These are phyloP conservation scores for Girardia tigrina DNA, from an alignment of 2,888 invertebrate species.

Conservation along the genomic window DNA sequence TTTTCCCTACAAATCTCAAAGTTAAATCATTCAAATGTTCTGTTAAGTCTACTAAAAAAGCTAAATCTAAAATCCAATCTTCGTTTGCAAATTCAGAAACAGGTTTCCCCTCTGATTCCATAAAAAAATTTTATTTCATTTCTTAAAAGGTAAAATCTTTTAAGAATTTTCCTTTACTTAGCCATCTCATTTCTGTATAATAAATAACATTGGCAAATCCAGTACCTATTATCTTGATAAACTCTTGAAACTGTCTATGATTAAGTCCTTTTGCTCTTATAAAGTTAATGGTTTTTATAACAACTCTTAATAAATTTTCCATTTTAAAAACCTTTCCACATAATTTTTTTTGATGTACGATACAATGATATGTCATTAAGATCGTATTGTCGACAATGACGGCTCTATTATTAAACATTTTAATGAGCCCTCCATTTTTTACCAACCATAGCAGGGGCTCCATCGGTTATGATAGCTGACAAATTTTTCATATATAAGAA, in stretches of 20 bases:
- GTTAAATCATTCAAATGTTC: neutral
- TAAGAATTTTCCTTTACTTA: neutral
- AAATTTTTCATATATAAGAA: slow-evolving; percentile 10
- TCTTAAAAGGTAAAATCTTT: neutral
- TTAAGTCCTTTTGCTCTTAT: slow-evolving; percentile 10
- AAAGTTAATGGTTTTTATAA: slow-evolving; percentile 25
- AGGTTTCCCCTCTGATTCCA: neutral
- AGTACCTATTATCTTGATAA: neutral
- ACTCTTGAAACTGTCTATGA: slow-evolving; percentile 24
- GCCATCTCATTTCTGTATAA: slow-evolving; percentile 3
- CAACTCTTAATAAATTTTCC: neutral
- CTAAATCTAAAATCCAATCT: neutral
- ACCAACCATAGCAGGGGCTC: neutral
- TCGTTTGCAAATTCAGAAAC: no score
- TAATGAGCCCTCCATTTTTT: neutral
- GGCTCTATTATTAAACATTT: neutral
- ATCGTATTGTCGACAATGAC: neutral
- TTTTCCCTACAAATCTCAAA: no score
- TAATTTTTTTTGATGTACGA: neutral
- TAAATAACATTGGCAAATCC: neutral
- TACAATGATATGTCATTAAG: slow-evolving; percentile 7
- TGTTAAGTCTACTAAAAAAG: neutral
- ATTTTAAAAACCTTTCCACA: neutral
- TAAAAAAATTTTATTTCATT: slow-evolving; percentile 8
- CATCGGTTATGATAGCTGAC: slow-evolving; percentile 25